phyloP scores from a whole-genome alignment of 2,113 vertebrate genomes.

The Poeciliopsis occidentalis region DNA sequence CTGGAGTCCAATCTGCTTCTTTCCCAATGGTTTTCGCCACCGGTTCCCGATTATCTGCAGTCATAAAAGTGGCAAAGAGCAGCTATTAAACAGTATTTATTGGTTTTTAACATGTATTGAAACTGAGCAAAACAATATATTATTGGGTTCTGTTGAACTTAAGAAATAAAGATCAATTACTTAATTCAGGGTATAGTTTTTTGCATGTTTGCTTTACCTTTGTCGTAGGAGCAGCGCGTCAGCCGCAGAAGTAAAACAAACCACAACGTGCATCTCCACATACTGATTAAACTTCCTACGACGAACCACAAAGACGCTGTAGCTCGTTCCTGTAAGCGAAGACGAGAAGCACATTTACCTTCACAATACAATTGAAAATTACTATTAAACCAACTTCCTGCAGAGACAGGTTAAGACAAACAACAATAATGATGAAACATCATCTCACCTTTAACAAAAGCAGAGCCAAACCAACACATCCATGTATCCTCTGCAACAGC shows the following conservation, averaged over 20 bases:
- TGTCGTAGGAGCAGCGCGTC: background rate
- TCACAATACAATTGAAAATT: background rate
- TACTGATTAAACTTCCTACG: background rate
- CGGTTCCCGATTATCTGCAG: background rate
- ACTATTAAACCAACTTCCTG: no score
- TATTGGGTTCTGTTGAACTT: background rate
- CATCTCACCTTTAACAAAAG: background rate
- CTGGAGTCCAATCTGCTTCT: conserved; percentile 4
- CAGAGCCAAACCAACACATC: background rate
- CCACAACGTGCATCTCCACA: conserved; percentile 13
- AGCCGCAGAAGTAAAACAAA: conserved; percentile 13
- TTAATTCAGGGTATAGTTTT: no score
- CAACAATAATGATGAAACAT: background rate
- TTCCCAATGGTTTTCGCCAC: conserved; percentile 1
- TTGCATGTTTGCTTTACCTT: conserved; percentile 11
- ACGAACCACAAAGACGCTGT: background rate
- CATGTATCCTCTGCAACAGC: background rate
- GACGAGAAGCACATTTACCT: background rate
- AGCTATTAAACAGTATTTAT: background rate
- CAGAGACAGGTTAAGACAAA: background rate
- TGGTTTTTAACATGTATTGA: background rate
- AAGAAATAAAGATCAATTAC: no score
- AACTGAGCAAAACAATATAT: background rate
- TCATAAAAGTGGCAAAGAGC: background rate
- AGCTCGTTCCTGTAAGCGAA: background rate